Evolutionary conservation across 2,113 vertebrate species (phyloP).

Genomic region (Nestor notabilis): DNA sequence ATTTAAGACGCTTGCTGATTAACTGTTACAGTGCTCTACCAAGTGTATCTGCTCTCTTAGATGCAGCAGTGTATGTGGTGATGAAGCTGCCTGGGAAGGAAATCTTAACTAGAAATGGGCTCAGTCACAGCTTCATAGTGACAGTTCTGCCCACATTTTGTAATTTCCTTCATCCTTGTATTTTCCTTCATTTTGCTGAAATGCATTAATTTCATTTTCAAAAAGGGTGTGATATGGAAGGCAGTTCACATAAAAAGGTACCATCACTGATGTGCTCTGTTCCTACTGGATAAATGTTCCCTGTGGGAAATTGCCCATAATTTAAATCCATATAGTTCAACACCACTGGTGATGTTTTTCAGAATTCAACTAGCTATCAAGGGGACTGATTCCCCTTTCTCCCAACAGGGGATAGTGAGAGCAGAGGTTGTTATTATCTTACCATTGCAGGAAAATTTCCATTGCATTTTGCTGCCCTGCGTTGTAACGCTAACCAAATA

Average conservation of each 20-base stretch:
- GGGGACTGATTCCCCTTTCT: slow-evolving; percentile 36
- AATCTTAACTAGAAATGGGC: background rate
- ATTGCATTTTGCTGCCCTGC: slow-evolving; percentile 16
- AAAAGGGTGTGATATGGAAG: background rate
- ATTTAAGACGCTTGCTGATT: background rate
- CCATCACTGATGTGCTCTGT: background rate
- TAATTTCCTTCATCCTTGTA: background rate
- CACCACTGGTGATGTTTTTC: background rate
- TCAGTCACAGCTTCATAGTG: background rate
- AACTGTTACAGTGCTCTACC: background rate
- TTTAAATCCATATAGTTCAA: slow-evolving; percentile 51
- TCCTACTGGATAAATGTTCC: background rate
- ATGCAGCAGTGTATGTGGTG: background rate
- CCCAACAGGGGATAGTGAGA: slow-evolving; percentile 17
- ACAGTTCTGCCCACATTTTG: background rate
- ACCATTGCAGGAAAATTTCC: slow-evolving; percentile 22
- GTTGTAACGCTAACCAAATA: slow-evolving; percentile 15
- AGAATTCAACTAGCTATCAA: slow-evolving; percentile 29
- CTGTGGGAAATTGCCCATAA: background rate
- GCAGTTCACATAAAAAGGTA: background rate
- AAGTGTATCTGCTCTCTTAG: background rate
- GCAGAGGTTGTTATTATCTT: slow-evolving; percentile 45
- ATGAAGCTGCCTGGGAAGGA: background rate
- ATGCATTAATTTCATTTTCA: background rate
- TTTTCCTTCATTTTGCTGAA: background rate